Conservation (phyloP, 1,140 invertebrate species). For the Drosophila paulistorum region DNA sequence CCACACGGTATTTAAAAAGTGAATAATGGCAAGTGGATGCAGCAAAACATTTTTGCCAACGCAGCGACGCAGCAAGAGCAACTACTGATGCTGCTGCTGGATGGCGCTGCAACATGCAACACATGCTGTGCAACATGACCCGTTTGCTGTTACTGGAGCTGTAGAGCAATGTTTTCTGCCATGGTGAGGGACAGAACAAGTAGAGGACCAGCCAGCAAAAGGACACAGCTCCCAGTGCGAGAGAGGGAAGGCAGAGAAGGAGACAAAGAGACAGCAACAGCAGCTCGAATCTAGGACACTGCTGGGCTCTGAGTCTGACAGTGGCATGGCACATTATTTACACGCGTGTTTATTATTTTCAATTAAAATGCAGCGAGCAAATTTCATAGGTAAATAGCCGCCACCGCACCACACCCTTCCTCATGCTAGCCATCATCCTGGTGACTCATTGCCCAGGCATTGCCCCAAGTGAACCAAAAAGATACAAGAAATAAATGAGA, state of each 20-base stretch:
- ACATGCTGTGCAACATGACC: slow-evolving; percentile 75
- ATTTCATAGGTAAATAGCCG: slow-evolving; percentile 69
- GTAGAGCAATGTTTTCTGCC: slow-evolving; percentile 47
- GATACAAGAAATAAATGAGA: no score
- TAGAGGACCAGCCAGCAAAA: slow-evolving; percentile 10
- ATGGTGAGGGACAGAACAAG: slow-evolving; percentile 29
- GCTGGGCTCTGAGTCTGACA: slow-evolving; percentile 47
- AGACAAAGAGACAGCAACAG: slow-evolving; percentile 16
- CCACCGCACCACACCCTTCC: not conserved
- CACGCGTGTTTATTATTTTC: slow-evolving; percentile 80
- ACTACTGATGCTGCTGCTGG: slow-evolving; percentile 22
- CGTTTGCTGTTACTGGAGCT: slow-evolving; percentile 41
- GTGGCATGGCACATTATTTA: slow-evolving; percentile 71
- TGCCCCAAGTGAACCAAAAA: not conserved
- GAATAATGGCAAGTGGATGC: slow-evolving; percentile 75
- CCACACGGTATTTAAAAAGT: slow-evolving; percentile 75
- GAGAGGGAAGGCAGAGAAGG: slow-evolving; percentile 18
- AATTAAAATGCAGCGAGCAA: slow-evolving; percentile 68
- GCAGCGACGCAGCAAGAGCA: slow-evolving; percentile 40
- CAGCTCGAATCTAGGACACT: slow-evolving; percentile 63
- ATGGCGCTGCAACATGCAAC: slow-evolving; percentile 70
- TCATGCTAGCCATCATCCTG: not conserved
- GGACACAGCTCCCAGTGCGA: slow-evolving; percentile 26
- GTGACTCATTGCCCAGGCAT: slow-evolving; percentile 58
- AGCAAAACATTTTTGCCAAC: slow-evolving; percentile 77